These are phyloP conservation scores for Pseudococcus viburni DNA, from an alignment of 2,888 invertebrate genomes.

Conservation along the genomic window DNA sequence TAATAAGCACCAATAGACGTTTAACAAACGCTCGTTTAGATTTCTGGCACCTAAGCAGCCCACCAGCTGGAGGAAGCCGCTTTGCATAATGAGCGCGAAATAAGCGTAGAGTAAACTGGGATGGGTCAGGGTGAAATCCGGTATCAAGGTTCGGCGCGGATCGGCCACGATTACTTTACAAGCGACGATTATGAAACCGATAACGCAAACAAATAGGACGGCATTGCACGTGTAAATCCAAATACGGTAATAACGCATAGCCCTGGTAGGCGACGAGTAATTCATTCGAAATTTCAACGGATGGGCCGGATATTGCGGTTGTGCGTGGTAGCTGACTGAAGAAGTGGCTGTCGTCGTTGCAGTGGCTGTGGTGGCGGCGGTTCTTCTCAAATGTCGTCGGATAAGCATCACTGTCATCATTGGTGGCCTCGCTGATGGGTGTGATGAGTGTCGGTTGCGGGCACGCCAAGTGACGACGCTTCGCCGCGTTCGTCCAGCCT, in stretches of 20 bases:
- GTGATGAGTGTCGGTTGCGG: slow-evolving; percentile 61
- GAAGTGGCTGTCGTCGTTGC: slow-evolving; percentile 73
- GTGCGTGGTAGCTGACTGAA: slow-evolving; percentile 73
- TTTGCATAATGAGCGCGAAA: slow-evolving; percentile 83
- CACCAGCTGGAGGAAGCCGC: slow-evolving; percentile 79
- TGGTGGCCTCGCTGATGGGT: slow-evolving; percentile 65
- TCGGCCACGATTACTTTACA: slow-evolving; percentile 74
- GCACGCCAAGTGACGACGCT: slow-evolving; percentile 58
- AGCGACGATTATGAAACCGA: slow-evolving; percentile 73
- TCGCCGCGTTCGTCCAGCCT: slow-evolving; percentile 59
- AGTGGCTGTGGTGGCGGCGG: slow-evolving; percentile 71
- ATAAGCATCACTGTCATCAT: slow-evolving; percentile 68
- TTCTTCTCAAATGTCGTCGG: slow-evolving; percentile 67
- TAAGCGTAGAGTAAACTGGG: slow-evolving; percentile 89
- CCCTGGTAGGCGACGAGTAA: slow-evolving; percentile 70
- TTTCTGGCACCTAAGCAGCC: slow-evolving; percentile 87
- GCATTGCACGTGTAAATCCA: slow-evolving; percentile 95
- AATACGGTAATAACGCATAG: slow-evolving; percentile 87
- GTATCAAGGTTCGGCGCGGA: slow-evolving; percentile 80
- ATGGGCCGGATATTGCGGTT: slow-evolving; percentile 60
- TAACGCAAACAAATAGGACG: slow-evolving; percentile 86
- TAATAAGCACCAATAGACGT: slow-evolving; percentile 87
- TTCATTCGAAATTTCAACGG: slow-evolving; percentile 68
- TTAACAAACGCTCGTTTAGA: slow-evolving; percentile 84
- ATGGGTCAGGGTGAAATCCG: slow-evolving; percentile 83